Evolutionary conservation across 1,140 invertebrate species (phyloP).

Genomic region (Aphelenchoides fujianensis): DNA sequence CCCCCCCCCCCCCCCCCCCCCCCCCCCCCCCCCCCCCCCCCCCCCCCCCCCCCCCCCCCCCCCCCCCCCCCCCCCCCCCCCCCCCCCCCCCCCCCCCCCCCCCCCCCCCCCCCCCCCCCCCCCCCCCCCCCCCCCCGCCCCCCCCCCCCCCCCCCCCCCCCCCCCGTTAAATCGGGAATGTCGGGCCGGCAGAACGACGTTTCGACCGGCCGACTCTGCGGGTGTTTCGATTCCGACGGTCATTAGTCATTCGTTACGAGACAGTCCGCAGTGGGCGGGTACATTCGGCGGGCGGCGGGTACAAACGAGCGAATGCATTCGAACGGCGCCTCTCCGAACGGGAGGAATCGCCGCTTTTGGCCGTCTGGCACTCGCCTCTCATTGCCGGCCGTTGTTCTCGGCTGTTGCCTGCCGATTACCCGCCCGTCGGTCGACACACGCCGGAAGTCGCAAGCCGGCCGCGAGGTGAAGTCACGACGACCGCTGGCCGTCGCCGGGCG

Average conservation of each 20-base stretch:
- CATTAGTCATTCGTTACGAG: background rate
- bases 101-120: too few relatives aligned
- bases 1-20: too few relatives aligned
- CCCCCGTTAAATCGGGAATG: too few relatives aligned
- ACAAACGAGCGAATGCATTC: background rate
- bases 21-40: too few relatives aligned
- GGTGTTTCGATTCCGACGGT: background rate
- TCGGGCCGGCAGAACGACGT: background rate
- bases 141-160: too few relatives aligned
- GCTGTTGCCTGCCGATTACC: background rate
- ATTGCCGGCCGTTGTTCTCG: background rate
- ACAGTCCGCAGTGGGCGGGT: too few relatives aligned
- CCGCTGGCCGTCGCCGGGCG: background rate
- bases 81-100: too few relatives aligned
- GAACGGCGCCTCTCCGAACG: background rate
- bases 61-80: too few relatives aligned
- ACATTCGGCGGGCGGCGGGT: too few relatives aligned
- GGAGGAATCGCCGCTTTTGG: background rate
- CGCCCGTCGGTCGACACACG: background rate
- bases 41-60: too few relatives aligned
- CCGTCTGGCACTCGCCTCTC: background rate
- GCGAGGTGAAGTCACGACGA: background rate
- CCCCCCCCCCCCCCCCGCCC: too few relatives aligned
- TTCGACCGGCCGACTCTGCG: background rate
- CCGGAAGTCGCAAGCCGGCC: background rate